Base-by-base conservation (phyloP, 2,113 vertebrate species). In the Sebastes schlegelii region DNA sequence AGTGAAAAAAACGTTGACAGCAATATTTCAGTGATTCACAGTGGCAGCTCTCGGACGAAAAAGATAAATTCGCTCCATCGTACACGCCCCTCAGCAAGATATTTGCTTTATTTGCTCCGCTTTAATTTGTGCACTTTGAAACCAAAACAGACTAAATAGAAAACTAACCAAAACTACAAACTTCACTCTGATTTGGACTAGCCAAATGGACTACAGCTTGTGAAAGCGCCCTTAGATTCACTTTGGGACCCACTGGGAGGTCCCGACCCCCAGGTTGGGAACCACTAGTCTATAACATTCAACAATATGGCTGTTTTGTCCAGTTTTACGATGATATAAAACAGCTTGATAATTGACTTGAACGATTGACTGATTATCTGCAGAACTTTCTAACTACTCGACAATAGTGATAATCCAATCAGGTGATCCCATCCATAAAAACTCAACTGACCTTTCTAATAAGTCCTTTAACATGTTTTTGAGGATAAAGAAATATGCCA, bases 401-500 rank as follows among this genome's bases (percentile, higher is more conserved):
- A 55, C 16, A 46, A 58, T 9, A 51, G 17, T 8, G 19, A 21
- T n/a, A 69, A 40, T 67, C 1, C 34, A 75, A 69, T 58, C 10
- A 55, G 13, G 3, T 70, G 42, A 75, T 34, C 43, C 40, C 17
- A 16, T 57, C 34, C 4, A 11, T 23, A 49, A 8, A 61, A 61
- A 61, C n/a, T 11, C 4, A 40, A 62, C 2, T 65, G 66, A 69
- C 51, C 45, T 68, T 55, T 70, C 14, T 46, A 54, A 45, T 40
- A 54, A 13, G 55, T 11, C 57, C 51, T 78, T 64, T 42, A 52
- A 40, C 26, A 62, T 5, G 8, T 61, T 69, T 74, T 74, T 69
- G 17, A 75, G 8, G 16, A 58, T 43, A 68, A 77, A 65, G 23
- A 69, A 78, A 76, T 82, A 49, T 67, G 70, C 52, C 16, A 79